Evolutionary conservation across 2,797 vertebrate species (phyloP), one percentile per base, ranked within the genome.

Genomic region (Enoplosus armatus): DNA sequence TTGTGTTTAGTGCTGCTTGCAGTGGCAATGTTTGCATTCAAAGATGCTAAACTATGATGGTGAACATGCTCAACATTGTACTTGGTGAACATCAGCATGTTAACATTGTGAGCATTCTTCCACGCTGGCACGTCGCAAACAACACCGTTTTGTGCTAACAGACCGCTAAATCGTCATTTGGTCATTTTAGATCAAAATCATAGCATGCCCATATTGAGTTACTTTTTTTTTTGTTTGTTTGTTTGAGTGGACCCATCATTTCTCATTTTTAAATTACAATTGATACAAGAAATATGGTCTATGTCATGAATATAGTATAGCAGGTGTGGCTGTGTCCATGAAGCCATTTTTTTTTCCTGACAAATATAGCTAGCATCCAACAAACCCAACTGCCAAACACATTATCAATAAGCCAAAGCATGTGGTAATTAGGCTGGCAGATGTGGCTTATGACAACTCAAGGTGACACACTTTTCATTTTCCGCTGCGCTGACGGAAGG

Each of bases 391-490:
- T 51, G 48, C 27, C 82, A 76, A 71, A 77, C 35, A 45, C 48
- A 33, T 82, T 63, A 90, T 82, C 85, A 84, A 87, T 72, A 80
- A 75, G 75, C 33, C 43, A 51, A 62, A 87, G 74, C 33, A 81
- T 35, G 55, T 61, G 68, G 45, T 89, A 90, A 91, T 90, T 87
- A 92, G 78, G 68, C 51, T 77, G 84, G 85, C 86, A 93, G 85
- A 92, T 88, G 89, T 75, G 66, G 60, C 67, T 74, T 20, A 69
- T 87, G 90, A 86, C 86, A 90, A 77, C 82, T 93, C 92, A 95
- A 94, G 93, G 94, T 94, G 93, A 94, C 91, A 92, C 71, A 76
- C 80, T 92, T 94, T 91, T 84, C 80, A 84, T 87, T 85, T n/a
- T 85, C 84, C 29, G 53, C 79, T 39, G 86, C 33, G 82, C 73